Base-by-base conservation (phyloP, 2,113 vertebrate species). In the Meriones unguiculatus region DNA sequence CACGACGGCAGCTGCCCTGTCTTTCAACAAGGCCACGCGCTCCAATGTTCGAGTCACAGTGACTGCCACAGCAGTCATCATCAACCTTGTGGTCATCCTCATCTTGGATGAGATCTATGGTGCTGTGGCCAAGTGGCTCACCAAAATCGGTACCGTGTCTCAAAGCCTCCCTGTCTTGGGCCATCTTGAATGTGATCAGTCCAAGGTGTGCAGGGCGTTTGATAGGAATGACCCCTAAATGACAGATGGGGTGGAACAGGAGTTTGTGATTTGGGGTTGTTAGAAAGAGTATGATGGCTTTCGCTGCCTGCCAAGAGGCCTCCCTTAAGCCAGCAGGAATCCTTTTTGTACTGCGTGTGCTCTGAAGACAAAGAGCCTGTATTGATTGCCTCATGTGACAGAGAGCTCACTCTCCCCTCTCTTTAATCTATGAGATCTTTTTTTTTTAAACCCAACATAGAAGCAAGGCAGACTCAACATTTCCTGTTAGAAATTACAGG, bases 71-170 rank as follows among this genome's bases (percentile, higher is more conserved):
- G 99, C 99, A 0, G 99, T 99, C 98, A 98, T 99, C 98, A 99
- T 99, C 94, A 99, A 99, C 98, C 99, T 99, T 18, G 98, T 99
- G 84, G 99, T 99, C 64, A 99, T 99, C 91, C 99, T 99, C 91
- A 99, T 99, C 97, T 97, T 99, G 87, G 99, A 99, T 50, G 99
- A 99, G 98, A 99, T 99, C 93, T 99, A 99, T 0, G 99, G 99
- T 10, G 98, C 98, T 0, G 99, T 99, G 86, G 99, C 99, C 89
- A 99, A 99, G 70, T 99, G 99, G 99, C 99, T 99, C 93, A 99
- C 99, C 72, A 99, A 99, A 98, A 99, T 99, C 14, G 99, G 99
- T 99, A 99, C 97, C 73, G 38, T 70, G 41, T 28, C 28, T 0
- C n/a, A 6, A 7, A 2, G n/a, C 76, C 24, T 18, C 5, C 50